These are phyloP conservation scores for Deilephila porcellus DNA, from an alignment of 2,888 invertebrate species.

Conservation along the genomic window DNA sequence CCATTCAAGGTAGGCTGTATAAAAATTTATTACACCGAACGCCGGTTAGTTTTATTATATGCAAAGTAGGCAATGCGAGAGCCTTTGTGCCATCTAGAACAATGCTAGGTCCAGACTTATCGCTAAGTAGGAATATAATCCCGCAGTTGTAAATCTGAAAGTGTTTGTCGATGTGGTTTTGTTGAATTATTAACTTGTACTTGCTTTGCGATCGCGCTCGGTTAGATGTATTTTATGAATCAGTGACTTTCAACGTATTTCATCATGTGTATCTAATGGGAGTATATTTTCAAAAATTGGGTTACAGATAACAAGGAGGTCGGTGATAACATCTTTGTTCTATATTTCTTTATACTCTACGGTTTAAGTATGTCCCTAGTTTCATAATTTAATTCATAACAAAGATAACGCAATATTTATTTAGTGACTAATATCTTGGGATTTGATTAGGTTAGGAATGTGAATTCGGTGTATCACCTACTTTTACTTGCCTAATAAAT, in stretches of 20 bases:
- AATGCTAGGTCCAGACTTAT: constrained; percentile 18
- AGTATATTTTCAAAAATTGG: not conserved
- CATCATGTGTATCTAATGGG: not conserved
- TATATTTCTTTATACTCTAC: no score
- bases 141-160: constrained; percentile 12
- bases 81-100: constrained; percentile 24
- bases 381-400: no score
- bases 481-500: no score
- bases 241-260: no score
- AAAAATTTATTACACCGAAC: constrained; percentile 20
- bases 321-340: no score
- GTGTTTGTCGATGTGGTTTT: not conserved
- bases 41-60: constrained; percentile 19
- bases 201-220: not conserved
- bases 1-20: constrained; percentile 22
- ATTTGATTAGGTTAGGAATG: no score
- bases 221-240: not conserved
- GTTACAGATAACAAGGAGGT: no score
- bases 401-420: no score
- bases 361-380: no score
- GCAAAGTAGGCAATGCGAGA: constrained; percentile 14
- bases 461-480: no score
- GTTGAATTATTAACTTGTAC: constrained; percentile 9
- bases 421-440: no score
- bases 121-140: constrained; percentile 7